Evolutionary conservation across 2,113 vertebrate genomes (phyloP).

Genomic region (Elephas maximus): DNA sequence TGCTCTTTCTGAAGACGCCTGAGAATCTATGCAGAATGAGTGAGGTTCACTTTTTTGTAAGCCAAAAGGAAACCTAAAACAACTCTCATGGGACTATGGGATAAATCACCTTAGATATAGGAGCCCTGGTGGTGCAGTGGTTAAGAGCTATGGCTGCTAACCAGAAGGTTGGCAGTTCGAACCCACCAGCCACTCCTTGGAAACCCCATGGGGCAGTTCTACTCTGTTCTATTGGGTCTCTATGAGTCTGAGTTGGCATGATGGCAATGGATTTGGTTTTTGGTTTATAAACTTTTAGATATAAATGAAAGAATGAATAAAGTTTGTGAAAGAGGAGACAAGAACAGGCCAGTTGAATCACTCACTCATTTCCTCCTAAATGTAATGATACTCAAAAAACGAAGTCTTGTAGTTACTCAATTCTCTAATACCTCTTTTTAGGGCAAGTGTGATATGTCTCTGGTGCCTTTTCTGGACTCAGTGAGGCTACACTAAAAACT

Average conservation of each 20-base stretch:
- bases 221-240: too few species aligned
- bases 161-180: too few species aligned
- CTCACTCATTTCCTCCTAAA: not conserved
- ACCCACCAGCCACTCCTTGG: too few species aligned
- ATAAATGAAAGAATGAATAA: slow-evolving; percentile 14
- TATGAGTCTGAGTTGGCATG: too few species aligned
- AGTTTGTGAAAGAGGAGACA: not conserved
- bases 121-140: too few species aligned
- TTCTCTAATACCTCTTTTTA: not conserved
- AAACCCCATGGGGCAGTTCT: too few species aligned
- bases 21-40: slow-evolving; percentile 16
- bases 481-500: not conserved
- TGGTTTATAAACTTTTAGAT: not conserved
- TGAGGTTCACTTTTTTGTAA: slow-evolving; percentile 35
- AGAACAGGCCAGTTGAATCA: not conserved
- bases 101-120: slow-evolving; percentile 31
- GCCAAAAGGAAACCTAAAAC: slow-evolving; percentile 5
- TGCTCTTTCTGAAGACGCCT: slow-evolving; percentile 9
- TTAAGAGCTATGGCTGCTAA: too few species aligned
- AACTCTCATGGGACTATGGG: not conserved
- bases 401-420: not conserved
- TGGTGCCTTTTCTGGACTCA: not conserved
- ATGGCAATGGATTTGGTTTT: too few species aligned
- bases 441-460: not conserved
- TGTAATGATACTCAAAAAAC: not conserved